Conservation (phyloP, 2,888 invertebrate species). For the Augochlorella aurata region DNA sequence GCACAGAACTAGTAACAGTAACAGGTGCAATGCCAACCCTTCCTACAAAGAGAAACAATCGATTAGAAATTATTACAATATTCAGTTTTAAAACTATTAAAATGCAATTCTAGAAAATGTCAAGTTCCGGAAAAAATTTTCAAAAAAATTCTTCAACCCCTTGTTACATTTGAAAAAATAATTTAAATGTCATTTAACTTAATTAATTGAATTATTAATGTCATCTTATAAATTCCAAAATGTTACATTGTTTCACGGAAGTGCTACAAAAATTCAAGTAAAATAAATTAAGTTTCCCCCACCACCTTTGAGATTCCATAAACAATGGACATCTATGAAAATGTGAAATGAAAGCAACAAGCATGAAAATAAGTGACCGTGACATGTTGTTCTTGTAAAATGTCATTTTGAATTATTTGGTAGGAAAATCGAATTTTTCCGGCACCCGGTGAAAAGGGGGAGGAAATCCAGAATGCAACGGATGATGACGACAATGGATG, state of each 20-base stretch:
- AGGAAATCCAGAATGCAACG: not conserved
- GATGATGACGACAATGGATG: not conserved
- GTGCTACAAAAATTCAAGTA: not conserved
- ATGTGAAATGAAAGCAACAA: not conserved
- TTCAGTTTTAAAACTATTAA: not conserved
- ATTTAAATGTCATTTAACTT: not conserved
- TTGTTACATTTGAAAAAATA: not conserved
- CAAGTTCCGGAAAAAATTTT: not conserved
- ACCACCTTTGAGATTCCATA: not conserved
- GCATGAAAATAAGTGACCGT: not conserved
- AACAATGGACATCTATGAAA: not conserved
- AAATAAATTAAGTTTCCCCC: not conserved
- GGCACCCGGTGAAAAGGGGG: not conserved
- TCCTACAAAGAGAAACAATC: slow-evolving; percentile 41
- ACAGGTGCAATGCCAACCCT: slow-evolving; percentile 48
- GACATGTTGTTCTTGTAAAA: not conserved
- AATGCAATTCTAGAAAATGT: not conserved
- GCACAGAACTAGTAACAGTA: slow-evolving; percentile 62
- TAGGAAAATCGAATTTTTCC: not conserved
- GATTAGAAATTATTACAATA: not conserved
- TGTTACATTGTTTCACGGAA: not conserved
- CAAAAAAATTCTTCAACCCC: not conserved
- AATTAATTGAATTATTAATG: no score
- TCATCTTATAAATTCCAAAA: no score
- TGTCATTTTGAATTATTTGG: not conserved